Evolutionary conservation across 2,113 vertebrate species (phyloP), one percentile per base, ranked within the genome.

Genomic region (Leuciscus idus): DNA sequence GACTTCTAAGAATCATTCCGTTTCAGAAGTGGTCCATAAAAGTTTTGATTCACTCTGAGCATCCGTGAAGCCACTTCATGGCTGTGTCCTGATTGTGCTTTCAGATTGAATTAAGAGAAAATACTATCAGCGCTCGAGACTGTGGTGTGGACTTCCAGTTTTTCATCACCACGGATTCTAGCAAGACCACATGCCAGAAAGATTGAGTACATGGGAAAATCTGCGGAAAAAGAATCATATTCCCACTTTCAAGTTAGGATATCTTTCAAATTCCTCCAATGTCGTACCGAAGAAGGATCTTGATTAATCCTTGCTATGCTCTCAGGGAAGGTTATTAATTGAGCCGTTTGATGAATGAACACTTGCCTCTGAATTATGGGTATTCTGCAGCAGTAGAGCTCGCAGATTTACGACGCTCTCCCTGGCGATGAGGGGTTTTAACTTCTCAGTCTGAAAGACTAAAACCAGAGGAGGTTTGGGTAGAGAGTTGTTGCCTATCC

Each of bases 331-430:
- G 79, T 87, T 75, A 83, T 86, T 87, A 75, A 84, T 89, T 79
- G 82, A 87, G 55, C 23, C 1, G 30, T 81, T 83, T 87, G 89
- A 89, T 89, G 83, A 78, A 90, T 87, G 89, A 89, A 81, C 86
- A 86, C 89, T 89, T 89, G 52, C 64, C 9, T 43, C 39, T 83
- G 87, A 87, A 79, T 87, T 85, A 88, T 90, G 76, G 62, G 62
- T 86, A 83, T 75, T 82, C 39, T 23, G 80, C 64, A 17, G 33
- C 46, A 21, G 84, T 26, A 28, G 85, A 28, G 48, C 61, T 52
- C 13, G 64, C 46, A 89, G 84, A 89, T 89, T 86, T 89, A 90
- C 78, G 2, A n/a, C n/a, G 26, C 4, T 76, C 79, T 66, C 17
- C 13, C 61, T 77, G 50, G 23, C 28, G 50, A n/a, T 6, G 50